These are phyloP conservation scores for Metellina segmentata DNA, from an alignment of 2,888 invertebrate species.

Conservation along the genomic window DNA sequence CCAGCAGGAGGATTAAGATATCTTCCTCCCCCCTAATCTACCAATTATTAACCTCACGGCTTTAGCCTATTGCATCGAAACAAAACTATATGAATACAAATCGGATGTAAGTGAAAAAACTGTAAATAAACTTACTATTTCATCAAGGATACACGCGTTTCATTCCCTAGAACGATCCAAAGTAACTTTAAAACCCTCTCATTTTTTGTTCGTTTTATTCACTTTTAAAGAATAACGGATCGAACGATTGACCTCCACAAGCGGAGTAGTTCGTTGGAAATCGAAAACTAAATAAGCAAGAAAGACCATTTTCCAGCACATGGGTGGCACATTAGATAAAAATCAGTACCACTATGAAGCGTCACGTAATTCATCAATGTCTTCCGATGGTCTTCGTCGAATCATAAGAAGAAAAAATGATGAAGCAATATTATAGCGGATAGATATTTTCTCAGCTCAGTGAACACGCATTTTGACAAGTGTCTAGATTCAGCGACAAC, in stretches of 20 bases:
- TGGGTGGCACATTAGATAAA: slow-evolving; percentile 54
- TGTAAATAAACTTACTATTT: too few species aligned
- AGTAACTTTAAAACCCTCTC: too few species aligned
- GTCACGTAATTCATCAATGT: slow-evolving; percentile 65
- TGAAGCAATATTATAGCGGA: slow-evolving; percentile 22
- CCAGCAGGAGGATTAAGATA: too few species aligned
- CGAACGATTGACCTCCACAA: not conserved
- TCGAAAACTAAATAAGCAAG: not conserved
- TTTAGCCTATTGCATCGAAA: too few species aligned
- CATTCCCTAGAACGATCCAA: too few species aligned
- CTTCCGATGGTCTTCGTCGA: slow-evolving; percentile 17
- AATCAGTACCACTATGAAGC: slow-evolving; percentile 8
- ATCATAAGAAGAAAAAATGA: slow-evolving; percentile 11
- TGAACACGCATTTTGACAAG: slow-evolving; percentile 64
- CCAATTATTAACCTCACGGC: too few species aligned
- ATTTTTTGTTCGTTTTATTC: too few species aligned
- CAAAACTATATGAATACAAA: too few species aligned
- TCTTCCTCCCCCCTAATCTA: too few species aligned
- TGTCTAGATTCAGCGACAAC: slow-evolving; percentile 29
- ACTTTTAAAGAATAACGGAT: not conserved
- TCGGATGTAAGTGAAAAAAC: too few species aligned
- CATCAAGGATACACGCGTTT: too few species aligned
- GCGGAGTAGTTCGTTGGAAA: not conserved
- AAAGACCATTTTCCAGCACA: slow-evolving; percentile 20
- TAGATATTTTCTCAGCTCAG: slow-evolving; percentile 48